Conservation (phyloP, 2,113 vertebrate species). For the Aplodontia rufa region DNA sequence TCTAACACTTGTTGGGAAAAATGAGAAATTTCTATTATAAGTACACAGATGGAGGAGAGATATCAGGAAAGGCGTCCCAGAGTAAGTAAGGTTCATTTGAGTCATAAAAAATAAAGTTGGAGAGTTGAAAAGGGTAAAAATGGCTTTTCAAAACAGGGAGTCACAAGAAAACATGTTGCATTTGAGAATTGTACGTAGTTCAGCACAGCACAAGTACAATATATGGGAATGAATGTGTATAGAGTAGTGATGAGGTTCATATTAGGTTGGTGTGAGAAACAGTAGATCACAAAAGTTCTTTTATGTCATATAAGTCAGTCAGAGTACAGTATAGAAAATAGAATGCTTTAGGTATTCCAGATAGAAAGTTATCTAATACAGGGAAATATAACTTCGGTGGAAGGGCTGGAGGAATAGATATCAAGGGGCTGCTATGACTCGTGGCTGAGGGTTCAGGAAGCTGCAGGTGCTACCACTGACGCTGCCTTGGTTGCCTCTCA, state of each 20-base stretch:
- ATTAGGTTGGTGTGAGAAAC: not conserved
- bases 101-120: not conserved
- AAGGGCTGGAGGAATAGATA: not conserved
- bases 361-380: not conserved
- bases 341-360: not conserved
- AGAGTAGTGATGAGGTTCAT: not conserved
- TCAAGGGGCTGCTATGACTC: not conserved
- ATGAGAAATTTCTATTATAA: not conserved
- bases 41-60: not conserved
- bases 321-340: not conserved
- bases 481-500: not conserved
- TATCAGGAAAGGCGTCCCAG: not conserved
- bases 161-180: not conserved
- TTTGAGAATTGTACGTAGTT: not conserved
- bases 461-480: not conserved
- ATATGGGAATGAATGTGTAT: not conserved
- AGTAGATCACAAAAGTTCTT: not conserved
- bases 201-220: not conserved
- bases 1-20: not conserved
- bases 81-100: not conserved
- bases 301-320: not conserved
- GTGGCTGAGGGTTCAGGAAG: slow-evolving; percentile 6
- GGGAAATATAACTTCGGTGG: not conserved
- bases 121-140: not conserved
- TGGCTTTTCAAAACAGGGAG: not conserved